Evolutionary conservation across 2,888 invertebrate genomes (phyloP), one percentile per base, ranked within the genome.

Genomic region (Achlya flavicornis): DNA sequence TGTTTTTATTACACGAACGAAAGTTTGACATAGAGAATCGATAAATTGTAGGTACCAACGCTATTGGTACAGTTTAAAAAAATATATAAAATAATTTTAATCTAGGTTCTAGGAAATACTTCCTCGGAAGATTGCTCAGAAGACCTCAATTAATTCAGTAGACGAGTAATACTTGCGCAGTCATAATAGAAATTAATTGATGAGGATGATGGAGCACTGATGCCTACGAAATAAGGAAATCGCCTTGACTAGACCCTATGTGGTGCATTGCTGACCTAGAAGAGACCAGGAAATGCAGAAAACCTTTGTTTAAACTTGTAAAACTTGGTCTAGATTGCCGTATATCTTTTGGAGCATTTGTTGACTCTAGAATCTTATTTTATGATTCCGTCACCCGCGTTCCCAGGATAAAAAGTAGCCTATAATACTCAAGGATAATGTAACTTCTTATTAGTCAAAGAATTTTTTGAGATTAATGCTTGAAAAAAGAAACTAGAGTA

Each of bases 71-170:
- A 26, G 26, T 26, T 26, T 26, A 26, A 26, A 26, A 26, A 1
- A 26, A 26, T 26, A 26, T 26, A 26, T 26, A 26, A 26, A n/a
- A n/a, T n/a, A 4, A 14, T 14, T 14, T 14, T 3, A 43, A 4
- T 43, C 3, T 43, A 43, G 43, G 43, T 43, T 4, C 43, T 14
- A 14, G 43, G 6, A 43, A 43, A 4, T 43, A 14, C 14, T 43
- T 14, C n/a, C n/a, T 46, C n/a, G 5, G 14, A 46, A 46, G 46
- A 46, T 46, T 46, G n/a, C 53, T 53, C 19, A 19, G 19, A 53
- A 53, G 53, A 19, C 53, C 53, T 53, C 53, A 53, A 53, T 53
- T 53, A 53, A 53, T 53, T 53, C 53, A 53, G 53, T 19, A n/a
- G 46, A 19, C 53, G 1, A 26, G 26, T 26, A 26, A 26, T 26